Evolutionary conservation across 2,113 vertebrate genomes (phyloP).

Genomic region (Lepisosteus oculatus): DNA sequence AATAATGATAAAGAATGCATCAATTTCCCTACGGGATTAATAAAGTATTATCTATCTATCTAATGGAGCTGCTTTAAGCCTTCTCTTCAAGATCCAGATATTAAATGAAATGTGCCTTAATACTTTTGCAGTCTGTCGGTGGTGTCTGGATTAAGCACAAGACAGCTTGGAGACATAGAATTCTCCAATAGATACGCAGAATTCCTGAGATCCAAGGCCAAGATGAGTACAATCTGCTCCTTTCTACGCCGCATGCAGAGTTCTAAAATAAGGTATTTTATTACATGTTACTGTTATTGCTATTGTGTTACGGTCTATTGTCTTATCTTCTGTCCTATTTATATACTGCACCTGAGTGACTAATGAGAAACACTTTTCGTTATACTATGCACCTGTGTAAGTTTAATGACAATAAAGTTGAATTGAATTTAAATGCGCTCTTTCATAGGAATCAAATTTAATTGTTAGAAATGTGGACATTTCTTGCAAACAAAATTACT

Average conservation of each 20-base stretch:
- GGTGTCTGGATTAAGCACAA: conserved; percentile 48
- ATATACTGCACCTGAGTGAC: too few species aligned
- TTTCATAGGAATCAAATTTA: neutral
- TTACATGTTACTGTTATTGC: neutral
- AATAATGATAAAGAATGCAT: too few species aligned
- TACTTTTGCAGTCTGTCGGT: conserved; percentile 28
- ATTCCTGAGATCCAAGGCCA: conserved; percentile 66
- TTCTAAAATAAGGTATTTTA: conserved; percentile 57
- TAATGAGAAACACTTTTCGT: too few species aligned
- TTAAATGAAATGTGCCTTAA: too few species aligned
- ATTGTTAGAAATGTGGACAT: neutral
- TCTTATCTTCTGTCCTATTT: too few species aligned
- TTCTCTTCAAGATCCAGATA: too few species aligned
- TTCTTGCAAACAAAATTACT: neutral
- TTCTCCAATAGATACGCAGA: conserved; percentile 71
- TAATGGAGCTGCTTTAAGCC: too few species aligned
- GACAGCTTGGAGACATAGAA: conserved; percentile 70
- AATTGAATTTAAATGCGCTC: neutral
- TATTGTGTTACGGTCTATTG: neutral
- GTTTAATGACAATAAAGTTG: too few species aligned
- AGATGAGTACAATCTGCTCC: conserved; percentile 61
- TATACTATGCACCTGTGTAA: too few species aligned
- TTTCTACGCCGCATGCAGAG: conserved; percentile 61
- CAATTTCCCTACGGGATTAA: too few species aligned
- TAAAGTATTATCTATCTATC: too few species aligned